Conservation (phyloP, 2,113 vertebrate genomes). For the pig (Sus scrofa) region DNA sequence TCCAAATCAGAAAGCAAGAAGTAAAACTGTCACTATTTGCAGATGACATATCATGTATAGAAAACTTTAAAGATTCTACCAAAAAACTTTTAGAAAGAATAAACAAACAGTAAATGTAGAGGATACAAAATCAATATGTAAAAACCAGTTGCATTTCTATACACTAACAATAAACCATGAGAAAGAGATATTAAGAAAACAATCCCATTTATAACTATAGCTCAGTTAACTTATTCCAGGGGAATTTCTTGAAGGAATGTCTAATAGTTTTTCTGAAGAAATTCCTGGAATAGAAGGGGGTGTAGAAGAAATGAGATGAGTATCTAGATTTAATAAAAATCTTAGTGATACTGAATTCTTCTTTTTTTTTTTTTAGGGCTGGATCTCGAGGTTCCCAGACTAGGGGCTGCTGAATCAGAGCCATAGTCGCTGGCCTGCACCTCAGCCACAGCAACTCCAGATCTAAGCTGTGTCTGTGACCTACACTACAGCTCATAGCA, state of each 20-base stretch:
- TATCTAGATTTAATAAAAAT: constrained; percentile 92
- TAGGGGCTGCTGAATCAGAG: too few species aligned
- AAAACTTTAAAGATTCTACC: neutral
- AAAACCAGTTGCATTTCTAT: neutral
- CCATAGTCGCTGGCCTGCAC: too few species aligned
- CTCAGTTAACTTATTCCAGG: constrained; percentile 88
- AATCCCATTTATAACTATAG: constrained; percentile 18
- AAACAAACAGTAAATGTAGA: neutral
- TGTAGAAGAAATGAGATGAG: constrained; percentile 84
- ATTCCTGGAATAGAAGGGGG: constrained; percentile 70
- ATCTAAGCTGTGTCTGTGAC: too few species aligned
- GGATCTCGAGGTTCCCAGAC: too few species aligned
- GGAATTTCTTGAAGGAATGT: constrained; percentile 74
- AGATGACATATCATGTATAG: neutral
- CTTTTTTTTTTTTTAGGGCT: too few species aligned
- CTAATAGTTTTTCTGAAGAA: constrained; percentile 67
- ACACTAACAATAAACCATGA: neutral
- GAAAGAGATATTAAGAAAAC: neutral
- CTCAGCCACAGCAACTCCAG: too few species aligned
- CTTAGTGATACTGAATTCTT: constrained; percentile 90
- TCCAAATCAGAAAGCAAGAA: neutral
- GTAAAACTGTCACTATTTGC: neutral
- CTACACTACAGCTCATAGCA: too few species aligned
- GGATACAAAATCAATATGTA: neutral
- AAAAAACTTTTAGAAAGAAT: neutral